Base-by-base conservation (phyloP, 2,888 invertebrate genomes). In the Noctua comes region DNA sequence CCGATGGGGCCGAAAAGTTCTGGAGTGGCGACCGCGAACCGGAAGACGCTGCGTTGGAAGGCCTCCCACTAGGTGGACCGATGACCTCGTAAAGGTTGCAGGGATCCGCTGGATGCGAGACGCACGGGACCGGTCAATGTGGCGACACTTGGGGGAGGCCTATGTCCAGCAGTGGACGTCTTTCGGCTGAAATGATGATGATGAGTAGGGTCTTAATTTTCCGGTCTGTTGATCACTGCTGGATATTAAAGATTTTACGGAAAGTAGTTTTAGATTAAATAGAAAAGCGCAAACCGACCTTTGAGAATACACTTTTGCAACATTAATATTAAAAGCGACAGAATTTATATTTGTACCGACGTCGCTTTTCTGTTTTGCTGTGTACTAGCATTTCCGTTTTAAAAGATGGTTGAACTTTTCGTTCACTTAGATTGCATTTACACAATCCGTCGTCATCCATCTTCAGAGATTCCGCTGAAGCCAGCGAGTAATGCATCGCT, bases 401-500 rank as follows among this genome's bases (percentile, higher is more conserved):
- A 27, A 2, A 65, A 65, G 13, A 65, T 65, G 13, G 24, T 65
- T 24, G 5, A 24, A 24, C 24, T 65, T 24, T 65, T 24, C 24
- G 24, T 65, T 65, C 13, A 40, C 40, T 59, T 43, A 62, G 2
- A 13, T 43, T 48, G 36, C 18, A 46, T 48, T 79, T 71, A 18
- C 43, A 68, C 36, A 68, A 64, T 81, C 68, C 57, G 57, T 65
- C 21, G 10, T 16, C 48, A 82, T 72, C 48, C 48, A 68, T 68
- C n/a, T 76, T 54, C n/a, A 48, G 27, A 24, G 36, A 16, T 71
- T 54, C 27, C 7, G 24, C 76, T 76, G 54, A 31, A 62, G 46
- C 40, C 71, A 76, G 71, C 59, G n/a, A 43, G 76, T 51, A 72
- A 68, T 81, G 31, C 62, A 82, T 76, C 68, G 57, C 27, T 36